Evolutionary conservation across 2,113 vertebrate genomes (phyloP), one percentile per base, ranked within the genome.

Genomic region (Ceratotherium simum): DNA sequence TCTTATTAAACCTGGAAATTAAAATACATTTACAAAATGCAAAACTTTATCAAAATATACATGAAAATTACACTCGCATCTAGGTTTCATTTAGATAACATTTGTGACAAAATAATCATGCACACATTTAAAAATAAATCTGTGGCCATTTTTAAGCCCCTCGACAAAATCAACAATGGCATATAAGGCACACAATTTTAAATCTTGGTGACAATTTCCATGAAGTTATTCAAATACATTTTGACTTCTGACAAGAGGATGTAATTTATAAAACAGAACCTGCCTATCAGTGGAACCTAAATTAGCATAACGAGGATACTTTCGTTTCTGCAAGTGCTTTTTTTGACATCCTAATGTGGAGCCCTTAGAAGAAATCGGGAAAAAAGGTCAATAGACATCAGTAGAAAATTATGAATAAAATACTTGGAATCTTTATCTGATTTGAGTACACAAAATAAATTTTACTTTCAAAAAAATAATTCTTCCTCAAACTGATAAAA

Each of bases 251-350:
- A 99, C 99, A 99, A 99, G 99, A 99, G 98, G 99, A 99, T 98
- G 98, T 99, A 99, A 99, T 99, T 99, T 99, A 99, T 99, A 99
- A 99, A 99, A 99, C 99, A 99, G 99, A 99, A 99, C 99, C 99
- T 99, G 99, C 99, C 99, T 99, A 99, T 99, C 99, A 99, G 99
- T 99, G 98, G 98, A 98, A 98, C 95, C 96, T 96, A 97, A 98
- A 99, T 99, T 99, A 99, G 99, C 99, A 99, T 99, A 99, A 99
- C 99, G 99, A 99, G 99, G 99, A 99, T 98, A 99, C 98, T 99
- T 99, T 99, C 98, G 99, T 99, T 99, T 99, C 99, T 99, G 99
- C 98, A 99, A 99, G 99, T 99, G 97, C 98, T 98, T 98, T 99
- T 99, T 99, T 98, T 99, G 99, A 99, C 99, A 99, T 99, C 98